A percentile compares a stretch with the other conserved stretches of the same genome.
These are phyloP conservation scores for Muscina levida DNA, from an alignment of 2,888 invertebrate genomes.

Conservation along the genomic window DNA sequence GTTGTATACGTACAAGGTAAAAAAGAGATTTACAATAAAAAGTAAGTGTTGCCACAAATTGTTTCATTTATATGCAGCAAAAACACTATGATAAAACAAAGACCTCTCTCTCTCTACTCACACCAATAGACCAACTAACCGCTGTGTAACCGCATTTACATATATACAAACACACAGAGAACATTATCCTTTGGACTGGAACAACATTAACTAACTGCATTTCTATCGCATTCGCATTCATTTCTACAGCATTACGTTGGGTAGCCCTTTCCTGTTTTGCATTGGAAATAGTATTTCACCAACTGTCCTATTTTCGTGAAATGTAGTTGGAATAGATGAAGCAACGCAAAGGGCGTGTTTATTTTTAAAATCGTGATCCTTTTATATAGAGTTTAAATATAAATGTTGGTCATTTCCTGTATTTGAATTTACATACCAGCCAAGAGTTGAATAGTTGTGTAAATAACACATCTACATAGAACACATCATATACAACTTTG, in stretches of 20 bases:
- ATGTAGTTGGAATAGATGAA: background rate
- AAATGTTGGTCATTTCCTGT: conserved; percentile 66
- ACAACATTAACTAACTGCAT: conserved; percentile 59
- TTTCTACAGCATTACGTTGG: too few species aligned
- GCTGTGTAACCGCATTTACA: conserved; percentile 48
- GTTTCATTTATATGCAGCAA: conserved; percentile 64
- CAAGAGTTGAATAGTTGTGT: conserved; percentile 54
- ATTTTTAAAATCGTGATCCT: conserved; percentile 25
- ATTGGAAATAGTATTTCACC: too few species aligned
- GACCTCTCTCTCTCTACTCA: conserved; percentile 55
- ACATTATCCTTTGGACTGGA: conserved; percentile 52
- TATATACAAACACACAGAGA: conserved; percentile 10
- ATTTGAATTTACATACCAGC: conserved; percentile 69
- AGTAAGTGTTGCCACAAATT: conserved; percentile 63
- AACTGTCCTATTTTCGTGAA: too few species aligned
- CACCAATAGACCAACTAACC: conserved; percentile 41
- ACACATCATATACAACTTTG: conserved; percentile 8
- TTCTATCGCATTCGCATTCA: conserved; percentile 47
- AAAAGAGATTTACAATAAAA: conserved; percentile 58
- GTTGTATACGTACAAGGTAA: background rate
- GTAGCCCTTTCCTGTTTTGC: too few species aligned
- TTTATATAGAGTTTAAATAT: conserved; percentile 47
- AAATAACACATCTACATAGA: conserved; percentile 27
- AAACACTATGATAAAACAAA: conserved; percentile 52
- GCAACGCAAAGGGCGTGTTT: background rate